Conservation (phyloP, 2,113 vertebrate genomes). For the Podarcis muralis region DNA sequence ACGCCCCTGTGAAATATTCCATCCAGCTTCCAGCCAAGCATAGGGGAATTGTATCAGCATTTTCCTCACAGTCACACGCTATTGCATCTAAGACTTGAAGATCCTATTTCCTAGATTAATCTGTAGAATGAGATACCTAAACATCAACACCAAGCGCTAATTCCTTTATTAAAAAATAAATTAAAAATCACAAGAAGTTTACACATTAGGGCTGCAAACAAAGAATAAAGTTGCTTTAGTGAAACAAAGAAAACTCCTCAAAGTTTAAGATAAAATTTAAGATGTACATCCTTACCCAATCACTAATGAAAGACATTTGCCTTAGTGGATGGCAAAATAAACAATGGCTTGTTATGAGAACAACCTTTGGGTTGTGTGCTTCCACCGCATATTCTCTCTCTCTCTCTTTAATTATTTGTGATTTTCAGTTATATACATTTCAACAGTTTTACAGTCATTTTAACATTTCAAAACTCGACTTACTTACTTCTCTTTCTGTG, state of each 20-base stretch:
- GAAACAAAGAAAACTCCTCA: no score
- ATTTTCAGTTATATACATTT: no score
- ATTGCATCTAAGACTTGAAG: not conserved
- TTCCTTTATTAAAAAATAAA: not conserved
- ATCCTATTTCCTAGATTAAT: constrained; percentile 33
- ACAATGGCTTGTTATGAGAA: not conserved
- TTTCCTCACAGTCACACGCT: not conserved
- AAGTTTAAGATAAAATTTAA: not conserved
- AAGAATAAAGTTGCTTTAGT: not conserved
- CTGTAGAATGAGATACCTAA: not conserved
- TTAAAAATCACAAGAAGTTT: not conserved
- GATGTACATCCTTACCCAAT: not conserved
- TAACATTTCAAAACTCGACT: no score
- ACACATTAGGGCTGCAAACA: not conserved
- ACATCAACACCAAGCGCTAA: constrained; percentile 11
- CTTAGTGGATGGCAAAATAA: not conserved
- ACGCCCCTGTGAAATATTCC: rapidly evolving
- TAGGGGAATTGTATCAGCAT: constrained; percentile 20
- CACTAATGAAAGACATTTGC: not conserved
- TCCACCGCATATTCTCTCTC: no score
- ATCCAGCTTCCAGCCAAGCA: constrained; percentile 13
- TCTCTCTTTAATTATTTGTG: no score
- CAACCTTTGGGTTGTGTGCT: not conserved
- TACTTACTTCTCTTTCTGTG: no score
- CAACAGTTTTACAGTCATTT: no score